Evolutionary conservation across 1,140 invertebrate genomes (phyloP).

Genomic region (Drusus annulatus): DNA sequence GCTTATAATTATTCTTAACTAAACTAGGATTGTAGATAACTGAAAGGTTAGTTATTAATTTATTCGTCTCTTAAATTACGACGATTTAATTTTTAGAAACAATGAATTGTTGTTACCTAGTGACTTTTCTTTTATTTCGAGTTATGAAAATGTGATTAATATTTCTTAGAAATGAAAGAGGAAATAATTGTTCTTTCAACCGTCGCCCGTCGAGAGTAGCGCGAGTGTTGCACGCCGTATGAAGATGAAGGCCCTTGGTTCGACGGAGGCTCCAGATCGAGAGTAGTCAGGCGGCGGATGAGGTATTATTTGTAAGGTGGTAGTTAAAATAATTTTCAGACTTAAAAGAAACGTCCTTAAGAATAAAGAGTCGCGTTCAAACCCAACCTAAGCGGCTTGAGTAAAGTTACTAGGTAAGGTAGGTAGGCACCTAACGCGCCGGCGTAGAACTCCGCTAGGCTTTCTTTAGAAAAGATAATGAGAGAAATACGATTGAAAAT

Average conservation of each 20-base stretch:
- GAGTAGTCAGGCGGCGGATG: conserved; percentile 6
- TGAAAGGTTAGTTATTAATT: conserved; percentile 34
- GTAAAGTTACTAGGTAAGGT: not conserved
- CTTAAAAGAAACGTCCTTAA: conserved; percentile 59
- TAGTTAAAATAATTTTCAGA: conserved; percentile 58
- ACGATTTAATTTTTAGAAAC: conserved; percentile 7
- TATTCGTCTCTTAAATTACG: not conserved
- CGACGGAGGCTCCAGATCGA: not conserved
- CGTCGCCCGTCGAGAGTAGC: not conserved
- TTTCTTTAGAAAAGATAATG: conserved; percentile 50
- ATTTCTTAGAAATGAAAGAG: conserved; percentile 18
- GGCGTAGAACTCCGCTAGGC: conserved; percentile 56
- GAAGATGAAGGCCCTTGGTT: too few species aligned
- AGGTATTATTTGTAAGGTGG: conserved; percentile 31
- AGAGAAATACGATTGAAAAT: conserved; percentile 51
- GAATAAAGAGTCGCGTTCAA: conserved; percentile 43
- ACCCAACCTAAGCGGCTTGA: conserved; percentile 26
- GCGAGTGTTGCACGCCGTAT: too few species aligned
- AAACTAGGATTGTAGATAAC: conserved; percentile 30
- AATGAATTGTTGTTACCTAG: conserved; percentile 16
- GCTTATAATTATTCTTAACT: conserved; percentile 20
- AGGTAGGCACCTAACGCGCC: conserved; percentile 44
- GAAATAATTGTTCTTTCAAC: not conserved
- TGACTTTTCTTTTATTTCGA: conserved; percentile 26
- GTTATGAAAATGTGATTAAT: conserved; percentile 33